These are phyloP conservation scores for Onychomys torridus DNA, from an alignment of 2,797 vertebrate genomes.

Conservation along the genomic window DNA sequence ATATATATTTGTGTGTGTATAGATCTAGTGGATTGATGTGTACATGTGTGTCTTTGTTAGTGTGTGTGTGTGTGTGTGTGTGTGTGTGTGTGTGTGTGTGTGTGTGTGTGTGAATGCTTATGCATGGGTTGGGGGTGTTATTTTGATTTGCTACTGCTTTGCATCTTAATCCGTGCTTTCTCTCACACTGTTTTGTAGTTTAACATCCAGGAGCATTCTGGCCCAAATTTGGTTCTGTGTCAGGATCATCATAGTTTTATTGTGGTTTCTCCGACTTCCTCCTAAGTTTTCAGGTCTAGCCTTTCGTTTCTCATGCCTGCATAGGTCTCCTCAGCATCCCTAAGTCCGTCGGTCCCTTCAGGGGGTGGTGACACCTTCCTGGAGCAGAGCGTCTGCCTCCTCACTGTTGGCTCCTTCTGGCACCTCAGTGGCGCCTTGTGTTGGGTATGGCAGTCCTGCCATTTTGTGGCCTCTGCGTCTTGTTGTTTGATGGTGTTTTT, in stretches of 20 bases:
- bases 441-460: accelerated
- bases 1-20: neutral
- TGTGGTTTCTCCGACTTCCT: neutral
- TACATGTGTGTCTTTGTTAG: neutral
- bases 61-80: neutral
- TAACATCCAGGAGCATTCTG: neutral
- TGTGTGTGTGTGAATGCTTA: too few relatives aligned
- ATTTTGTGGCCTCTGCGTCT: neutral
- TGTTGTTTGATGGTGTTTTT: neutral
- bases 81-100: neutral
- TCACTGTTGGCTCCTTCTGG: neutral
- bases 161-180: neutral
- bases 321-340: neutral
- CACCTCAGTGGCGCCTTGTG: neutral
- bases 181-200: neutral
- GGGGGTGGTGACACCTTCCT: neutral
- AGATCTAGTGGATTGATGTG: neutral
- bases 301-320: neutral
- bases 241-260: neutral
- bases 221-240: neutral
- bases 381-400: neutral
- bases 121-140: neutral
- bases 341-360: accelerated
- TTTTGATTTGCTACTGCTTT: neutral
- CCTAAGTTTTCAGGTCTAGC: neutral